Conservation (phyloP, 2,797 vertebrate species). For the Tauraco hartlaubi region DNA sequence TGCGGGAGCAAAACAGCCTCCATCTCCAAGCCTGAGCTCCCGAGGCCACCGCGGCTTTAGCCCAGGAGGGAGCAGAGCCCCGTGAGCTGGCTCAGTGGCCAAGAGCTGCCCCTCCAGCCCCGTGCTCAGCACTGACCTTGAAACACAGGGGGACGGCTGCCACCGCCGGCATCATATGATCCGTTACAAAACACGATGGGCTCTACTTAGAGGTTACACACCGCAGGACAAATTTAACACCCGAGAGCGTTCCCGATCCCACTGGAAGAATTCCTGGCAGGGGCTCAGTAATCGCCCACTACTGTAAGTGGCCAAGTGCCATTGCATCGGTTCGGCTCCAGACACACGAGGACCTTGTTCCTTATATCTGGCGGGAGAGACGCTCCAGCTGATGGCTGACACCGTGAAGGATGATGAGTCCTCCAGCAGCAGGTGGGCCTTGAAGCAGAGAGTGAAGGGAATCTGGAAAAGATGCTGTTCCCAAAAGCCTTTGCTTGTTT, state of each 20-base stretch:
- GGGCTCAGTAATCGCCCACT: constrained; percentile 57
- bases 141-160: neutral
- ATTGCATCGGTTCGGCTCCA: neutral
- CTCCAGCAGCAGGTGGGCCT: neutral
- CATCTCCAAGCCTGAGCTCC: neutral
- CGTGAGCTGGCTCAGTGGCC: accelerated
- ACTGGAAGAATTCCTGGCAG: constrained; percentile 63
- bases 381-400: neutral
- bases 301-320: constrained; percentile 22
- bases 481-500: neutral
- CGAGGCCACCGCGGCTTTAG: neutral
- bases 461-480: neutral
- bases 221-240: constrained; percentile 57
- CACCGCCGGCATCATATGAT: constrained; percentile 10
- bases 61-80: neutral
- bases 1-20: neutral
- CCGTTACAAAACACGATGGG: neutral
- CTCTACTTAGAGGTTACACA: constrained; percentile 30
- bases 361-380: neutral
- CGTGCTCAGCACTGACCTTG: constrained; percentile 41
- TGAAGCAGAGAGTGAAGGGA: neutral
- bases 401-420: neutral
- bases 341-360: neutral
- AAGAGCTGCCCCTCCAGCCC: neutral
- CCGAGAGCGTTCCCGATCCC: constrained; percentile 1